These are phyloP conservation scores for Heliothis subflexa DNA, from an alignment of 1,140 invertebrate genomes.

Conservation along the genomic window DNA sequence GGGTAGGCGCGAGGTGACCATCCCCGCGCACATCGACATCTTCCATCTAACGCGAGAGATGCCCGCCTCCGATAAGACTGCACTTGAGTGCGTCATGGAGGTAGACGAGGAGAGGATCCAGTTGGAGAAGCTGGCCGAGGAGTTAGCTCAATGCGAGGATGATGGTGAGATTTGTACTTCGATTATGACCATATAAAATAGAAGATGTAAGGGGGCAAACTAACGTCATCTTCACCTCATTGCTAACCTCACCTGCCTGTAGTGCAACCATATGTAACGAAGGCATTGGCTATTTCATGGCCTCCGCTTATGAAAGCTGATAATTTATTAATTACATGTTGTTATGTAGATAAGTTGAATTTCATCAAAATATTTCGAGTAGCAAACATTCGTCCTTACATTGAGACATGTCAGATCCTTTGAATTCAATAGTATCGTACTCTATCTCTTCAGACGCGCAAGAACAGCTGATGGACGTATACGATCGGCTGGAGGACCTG, in stretches of 20 bases:
- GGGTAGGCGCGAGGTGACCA: slow-evolving; percentile 97
- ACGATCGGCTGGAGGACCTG: slow-evolving; percentile 98
- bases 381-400: not conserved
- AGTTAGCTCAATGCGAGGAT: slow-evolving; percentile 94
- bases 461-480: slow-evolving; percentile 98
- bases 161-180: slow-evolving; percentile 87
- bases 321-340: no score
- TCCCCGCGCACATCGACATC: slow-evolving; percentile 99
- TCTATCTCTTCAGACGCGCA: slow-evolving; percentile 89
- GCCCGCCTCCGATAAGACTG: slow-evolving; percentile 96
- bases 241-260: no score
- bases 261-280: no score
- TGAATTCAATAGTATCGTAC: no score
- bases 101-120: slow-evolving; percentile 97
- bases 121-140: slow-evolving; percentile 97
- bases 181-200: no score
- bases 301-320: no score
- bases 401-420: no score
- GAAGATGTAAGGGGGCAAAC: no score
- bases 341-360: no score
- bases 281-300: no score
- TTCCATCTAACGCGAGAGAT: slow-evolving; percentile 99
- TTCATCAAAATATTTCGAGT: no score
- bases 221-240: no score
- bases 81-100: slow-evolving; percentile 98